A percentile compares a stretch with the other conserved stretches of the same genome.
Evolutionary conservation across 2,797 vertebrate genomes (phyloP).

Genomic region (Spheniscus humboldti): DNA sequence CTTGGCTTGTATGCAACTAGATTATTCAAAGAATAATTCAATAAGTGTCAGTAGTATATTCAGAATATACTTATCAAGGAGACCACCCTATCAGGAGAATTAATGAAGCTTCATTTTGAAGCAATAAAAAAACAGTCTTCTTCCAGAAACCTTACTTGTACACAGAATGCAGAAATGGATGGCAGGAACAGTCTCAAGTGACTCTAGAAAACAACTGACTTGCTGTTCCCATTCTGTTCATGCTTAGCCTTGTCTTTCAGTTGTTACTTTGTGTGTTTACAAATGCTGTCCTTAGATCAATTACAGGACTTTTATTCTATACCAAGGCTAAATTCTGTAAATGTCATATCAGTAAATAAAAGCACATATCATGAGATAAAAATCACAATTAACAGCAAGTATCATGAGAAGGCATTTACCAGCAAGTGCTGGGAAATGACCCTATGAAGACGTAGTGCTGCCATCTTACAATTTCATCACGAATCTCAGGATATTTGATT

Average conservation of each 20-base stretch:
- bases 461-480: background rate
- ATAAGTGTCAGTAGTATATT: background rate
- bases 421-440: background rate
- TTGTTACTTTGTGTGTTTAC: background rate
- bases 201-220: background rate
- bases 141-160: background rate
- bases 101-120: background rate
- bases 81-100: background rate
- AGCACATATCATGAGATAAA: background rate
- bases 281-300: background rate
- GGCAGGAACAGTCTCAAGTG: background rate
- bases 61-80: background rate
- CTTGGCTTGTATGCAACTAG: background rate
- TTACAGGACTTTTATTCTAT: background rate
- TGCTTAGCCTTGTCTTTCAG: background rate
- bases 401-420: background rate
- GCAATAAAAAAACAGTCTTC: background rate
- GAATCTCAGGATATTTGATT: background rate
- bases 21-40: background rate
- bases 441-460: background rate
- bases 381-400: background rate
- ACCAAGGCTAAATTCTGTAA: background rate
- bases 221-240: background rate
- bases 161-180: background rate
- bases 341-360: background rate